A percentile compares a stretch with the other conserved stretches of the same genome.
These are phyloP conservation scores for Cydia pomonella DNA, from an alignment of 1,140 invertebrate genomes.

Conservation along the genomic window DNA sequence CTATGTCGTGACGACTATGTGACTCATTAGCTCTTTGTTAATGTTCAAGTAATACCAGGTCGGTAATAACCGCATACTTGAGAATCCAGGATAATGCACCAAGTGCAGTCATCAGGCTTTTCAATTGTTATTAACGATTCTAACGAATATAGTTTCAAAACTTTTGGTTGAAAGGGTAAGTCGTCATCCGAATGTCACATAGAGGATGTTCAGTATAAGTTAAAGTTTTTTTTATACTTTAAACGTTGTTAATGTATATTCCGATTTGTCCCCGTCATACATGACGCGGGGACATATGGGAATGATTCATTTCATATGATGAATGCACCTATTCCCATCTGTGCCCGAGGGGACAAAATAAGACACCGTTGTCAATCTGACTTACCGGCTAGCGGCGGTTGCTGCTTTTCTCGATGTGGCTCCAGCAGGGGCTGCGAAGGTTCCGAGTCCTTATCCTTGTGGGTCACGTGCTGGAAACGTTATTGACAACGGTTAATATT, in stretches of 20 bases:
- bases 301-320: no score
- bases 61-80: neutral
- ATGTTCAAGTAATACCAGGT: neutral
- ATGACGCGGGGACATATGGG: no score
- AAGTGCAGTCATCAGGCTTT: neutral
- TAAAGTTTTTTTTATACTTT: no score
- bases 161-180: no score
- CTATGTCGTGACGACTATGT: conserved; percentile 2
- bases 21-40: conserved; percentile 28
- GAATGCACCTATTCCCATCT: no score
- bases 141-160: no score
- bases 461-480: conserved; percentile 35
- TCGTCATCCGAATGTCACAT: no score
- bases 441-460: conserved; percentile 34
- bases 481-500: conserved; percentile 26
- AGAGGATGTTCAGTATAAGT: no score
- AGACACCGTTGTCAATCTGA: neutral
- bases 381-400: conserved; percentile 61
- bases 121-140: neutral
- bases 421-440: conserved; percentile 60
- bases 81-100: neutral
- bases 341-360: no score
- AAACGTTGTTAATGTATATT: no score
- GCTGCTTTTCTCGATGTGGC: conserved; percentile 49
- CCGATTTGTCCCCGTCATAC: no score